Percentiles rank a stretch among this genome's conserved stretches.
Conservation (phyloP, 2,888 invertebrate species). For the Drosophila antonietae region DNA sequence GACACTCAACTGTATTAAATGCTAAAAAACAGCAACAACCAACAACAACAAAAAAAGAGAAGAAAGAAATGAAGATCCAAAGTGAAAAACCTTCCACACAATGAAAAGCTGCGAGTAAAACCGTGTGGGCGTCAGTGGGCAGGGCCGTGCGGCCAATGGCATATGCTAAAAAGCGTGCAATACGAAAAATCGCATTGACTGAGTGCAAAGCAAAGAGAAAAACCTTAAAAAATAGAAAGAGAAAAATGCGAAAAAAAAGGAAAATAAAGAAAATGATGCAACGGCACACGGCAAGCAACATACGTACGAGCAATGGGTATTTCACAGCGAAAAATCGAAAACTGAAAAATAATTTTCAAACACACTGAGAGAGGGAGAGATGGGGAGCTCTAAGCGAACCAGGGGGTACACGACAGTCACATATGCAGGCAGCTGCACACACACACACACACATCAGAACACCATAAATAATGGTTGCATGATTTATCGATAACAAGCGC, state of each 20-base stretch:
- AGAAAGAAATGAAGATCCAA: conserved; percentile 51
- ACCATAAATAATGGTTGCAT: conserved; percentile 84
- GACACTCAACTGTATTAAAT: conserved; percentile 81
- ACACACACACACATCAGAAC: conserved; percentile 59
- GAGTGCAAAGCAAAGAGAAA: conserved; percentile 46
- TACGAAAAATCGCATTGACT: conserved; percentile 74
- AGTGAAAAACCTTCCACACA: conserved; percentile 81
- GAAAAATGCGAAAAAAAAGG: conserved; percentile 10
- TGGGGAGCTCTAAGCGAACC: background rate
- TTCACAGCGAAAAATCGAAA: conserved; percentile 81
- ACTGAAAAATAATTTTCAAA: conserved; percentile 79
- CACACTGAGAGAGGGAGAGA: conserved; percentile 15
- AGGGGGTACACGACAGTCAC: conserved; percentile 56
- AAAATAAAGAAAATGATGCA: conserved; percentile 54
- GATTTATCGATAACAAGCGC: conserved; percentile 84
- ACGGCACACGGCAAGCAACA: conserved; percentile 46
- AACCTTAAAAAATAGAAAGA: conserved; percentile 44
- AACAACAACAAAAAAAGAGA: conserved; percentile 15
- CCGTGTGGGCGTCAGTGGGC: conserved; percentile 5
- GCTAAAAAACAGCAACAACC: conserved; percentile 77
- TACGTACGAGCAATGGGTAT: conserved; percentile 73
- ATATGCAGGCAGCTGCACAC: conserved; percentile 71
- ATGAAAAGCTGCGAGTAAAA: conserved; percentile 73
- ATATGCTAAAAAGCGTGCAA: conserved; percentile 81
- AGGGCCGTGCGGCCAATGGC: conserved; percentile 68